These are phyloP conservation scores for Lithophane socia DNA, from an alignment of 2,888 invertebrate species.

Conservation along the genomic window DNA sequence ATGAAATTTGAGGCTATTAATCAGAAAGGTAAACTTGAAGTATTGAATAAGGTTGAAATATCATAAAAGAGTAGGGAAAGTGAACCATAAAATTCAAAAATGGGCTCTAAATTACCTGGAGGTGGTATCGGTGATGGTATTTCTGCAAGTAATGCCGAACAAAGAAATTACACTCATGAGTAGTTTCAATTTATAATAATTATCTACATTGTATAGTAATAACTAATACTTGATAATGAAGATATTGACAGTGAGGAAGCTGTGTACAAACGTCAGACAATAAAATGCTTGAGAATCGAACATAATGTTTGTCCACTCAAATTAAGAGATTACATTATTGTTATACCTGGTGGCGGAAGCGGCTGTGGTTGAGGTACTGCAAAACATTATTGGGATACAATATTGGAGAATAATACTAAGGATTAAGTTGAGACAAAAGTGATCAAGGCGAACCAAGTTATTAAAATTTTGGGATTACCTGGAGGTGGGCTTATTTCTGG, in stretches of 20 bases:
- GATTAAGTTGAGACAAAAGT: not conserved
- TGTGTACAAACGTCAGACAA: no score
- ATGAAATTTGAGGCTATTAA: not conserved
- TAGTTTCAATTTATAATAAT: not conserved
- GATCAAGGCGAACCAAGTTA: not conserved
- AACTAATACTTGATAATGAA: no score
- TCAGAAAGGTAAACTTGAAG: not conserved
- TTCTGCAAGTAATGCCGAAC: no score
- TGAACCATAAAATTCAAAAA: not conserved
- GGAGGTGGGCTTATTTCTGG: not conserved
- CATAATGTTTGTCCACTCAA: not conserved
- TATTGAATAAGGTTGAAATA: not conserved
- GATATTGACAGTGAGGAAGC: not conserved
- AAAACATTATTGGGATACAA: not conserved
- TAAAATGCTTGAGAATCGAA: not conserved
- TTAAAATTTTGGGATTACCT: not conserved
- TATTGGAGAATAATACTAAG: not conserved
- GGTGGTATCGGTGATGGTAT: no score
- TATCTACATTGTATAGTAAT: not conserved
- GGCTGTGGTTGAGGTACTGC: not conserved
- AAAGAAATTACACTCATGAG: not conserved
- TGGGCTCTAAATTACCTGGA: not conserved
- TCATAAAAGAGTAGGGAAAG: not conserved
- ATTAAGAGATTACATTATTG: not conserved
- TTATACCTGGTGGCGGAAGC: not conserved